Base-by-base conservation (phyloP, 2,888 invertebrate genomes). In the Caenorhabditis angaria region DNA sequence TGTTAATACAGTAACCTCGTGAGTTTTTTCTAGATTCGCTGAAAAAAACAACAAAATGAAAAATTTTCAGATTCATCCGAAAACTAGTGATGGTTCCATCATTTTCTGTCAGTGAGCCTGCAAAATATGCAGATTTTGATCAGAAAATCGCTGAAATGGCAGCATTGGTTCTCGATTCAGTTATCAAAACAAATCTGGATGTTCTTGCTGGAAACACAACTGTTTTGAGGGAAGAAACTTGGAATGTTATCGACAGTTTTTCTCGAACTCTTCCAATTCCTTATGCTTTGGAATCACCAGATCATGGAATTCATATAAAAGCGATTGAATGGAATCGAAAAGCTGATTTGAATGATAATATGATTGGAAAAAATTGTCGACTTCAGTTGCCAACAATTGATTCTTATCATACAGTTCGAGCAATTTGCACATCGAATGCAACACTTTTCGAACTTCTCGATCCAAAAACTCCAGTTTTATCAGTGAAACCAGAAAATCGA, bases 101-200 rank as follows among this genome's bases (percentile, higher is more conserved):
- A 0, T 86, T 86, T 73, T 67, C 82, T 6, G 41, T 18, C 3
- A 65, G 65, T 10, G 75, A 81, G 27, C 60, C 70, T 22, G 65
- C 72, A 0, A 70, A 65, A 50, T 61, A 68, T 22, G 84, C 83
- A 8, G 82, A 85, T 60, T 86, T 86, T 55, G 86, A 86, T 65
- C 81, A 82, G 58, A 86, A 83, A 60, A 85, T 86, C 27, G 86
- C 86, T 18, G 84, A 86, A 63, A 82, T 84, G 71, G 77, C 82
- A 10, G 81, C 78, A 1, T 76, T 82, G 20, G 82, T 86, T 1
- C 53, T 86, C 48, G 86, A 86, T 48, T 61, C 78, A 0, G 69
- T 85, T 8, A 64, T 82, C 2, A 57, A 77, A 25, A 65, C 80
- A 20, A 82, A 86, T 61, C 64, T 84, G 6, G 77, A 82, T 28